A percentile compares a stretch with the other conserved stretches of the same genome.
Conservation (phyloP, 2,888 invertebrate species). For the Sympetrum striolatum region DNA sequence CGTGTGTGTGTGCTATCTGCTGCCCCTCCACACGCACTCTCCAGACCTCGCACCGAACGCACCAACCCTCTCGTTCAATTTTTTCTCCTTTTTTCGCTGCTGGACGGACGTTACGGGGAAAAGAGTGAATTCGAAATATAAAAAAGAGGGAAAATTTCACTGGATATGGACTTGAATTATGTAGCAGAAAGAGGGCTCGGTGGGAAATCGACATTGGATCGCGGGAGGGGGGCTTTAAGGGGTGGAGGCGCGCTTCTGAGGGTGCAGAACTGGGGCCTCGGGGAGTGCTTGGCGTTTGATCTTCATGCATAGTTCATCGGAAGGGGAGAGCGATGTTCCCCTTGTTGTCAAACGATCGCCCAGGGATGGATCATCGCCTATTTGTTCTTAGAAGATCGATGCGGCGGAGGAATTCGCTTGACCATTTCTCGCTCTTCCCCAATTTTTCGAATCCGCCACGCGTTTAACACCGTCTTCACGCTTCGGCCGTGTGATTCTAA, state of each 20-base stretch:
- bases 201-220: conserved; percentile 37
- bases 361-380: not conserved
- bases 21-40: not conserved
- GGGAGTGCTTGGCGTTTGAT: conserved; percentile 31
- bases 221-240: not conserved
- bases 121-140: conserved; percentile 42
- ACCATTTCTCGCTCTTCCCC: not conserved
- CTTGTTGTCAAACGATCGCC: conserved; percentile 33
- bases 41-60: not conserved
- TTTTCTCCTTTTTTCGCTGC: not conserved
- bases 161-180: conserved; percentile 42
- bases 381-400: not conserved
- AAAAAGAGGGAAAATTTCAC: conserved; percentile 34
- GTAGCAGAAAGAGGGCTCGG: conserved; percentile 24
- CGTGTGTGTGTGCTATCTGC: not conserved
- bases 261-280: not conserved
- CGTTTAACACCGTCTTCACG: too few species aligned
- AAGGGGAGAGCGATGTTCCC: not conserved
- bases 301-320: conserved; percentile 42
- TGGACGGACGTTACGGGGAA: not conserved
- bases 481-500: too few species aligned
- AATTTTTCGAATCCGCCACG: not conserved
- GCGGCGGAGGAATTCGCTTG: not conserved
- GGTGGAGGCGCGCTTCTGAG: not conserved
- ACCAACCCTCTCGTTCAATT: not conserved